Base-by-base conservation (phyloP, 2,888 invertebrate species). In the Tipula unca region DNA sequence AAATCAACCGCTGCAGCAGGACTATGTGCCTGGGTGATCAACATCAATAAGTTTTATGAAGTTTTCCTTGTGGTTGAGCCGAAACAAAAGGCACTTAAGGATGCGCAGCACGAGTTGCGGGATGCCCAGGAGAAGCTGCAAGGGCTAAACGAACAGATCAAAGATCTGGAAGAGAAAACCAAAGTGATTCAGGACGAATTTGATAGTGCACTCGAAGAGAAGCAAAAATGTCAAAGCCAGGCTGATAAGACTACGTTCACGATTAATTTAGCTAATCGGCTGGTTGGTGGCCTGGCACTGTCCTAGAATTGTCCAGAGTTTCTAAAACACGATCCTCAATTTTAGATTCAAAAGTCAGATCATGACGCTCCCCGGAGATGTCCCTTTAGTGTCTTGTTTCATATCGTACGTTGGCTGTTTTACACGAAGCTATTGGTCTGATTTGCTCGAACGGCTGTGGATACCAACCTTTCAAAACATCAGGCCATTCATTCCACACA, bases 351-450 rank as follows among this genome's bases (percentile, higher is more conserved):
- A 94, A 87, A 92, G 92, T n/a, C 94, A 96, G 13, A 95, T 95
- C 29, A 91, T n/a, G n/a, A n/a, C n/a, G n/a, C n/a, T n/a, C n/a
- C n/a, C n/a, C n/a, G n/a, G n/a, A n/a, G n/a, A 98, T 89, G 95
- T 97, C 36, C 91, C 98, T 0, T 90, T 98, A 36, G 95, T 97
- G 36, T 96, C 97, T 0, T 97, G 98, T 13, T 98, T 98, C 90
- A 96, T 98, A 86, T 98, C 98, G 0, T 98, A 98, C 89, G 96
- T 98, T 36, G 98, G 98, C 1, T 97, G 97, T 89, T 98, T 98
- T 90, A 97, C 96, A 32, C 94, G 96, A 87, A 93, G 93, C 85
- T 98, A 98, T 89, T 92, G 98, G 85, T 89, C 92, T 25, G 95
- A 96, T 88, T 92, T 98, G 85, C 93, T 97, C 89, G 92, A 96